Percentiles rank a stretch among this genome's conserved stretches.
Evolutionary conservation across 2,797 vertebrate genomes (phyloP).

Genomic region (Gambelia wislizenii): DNA sequence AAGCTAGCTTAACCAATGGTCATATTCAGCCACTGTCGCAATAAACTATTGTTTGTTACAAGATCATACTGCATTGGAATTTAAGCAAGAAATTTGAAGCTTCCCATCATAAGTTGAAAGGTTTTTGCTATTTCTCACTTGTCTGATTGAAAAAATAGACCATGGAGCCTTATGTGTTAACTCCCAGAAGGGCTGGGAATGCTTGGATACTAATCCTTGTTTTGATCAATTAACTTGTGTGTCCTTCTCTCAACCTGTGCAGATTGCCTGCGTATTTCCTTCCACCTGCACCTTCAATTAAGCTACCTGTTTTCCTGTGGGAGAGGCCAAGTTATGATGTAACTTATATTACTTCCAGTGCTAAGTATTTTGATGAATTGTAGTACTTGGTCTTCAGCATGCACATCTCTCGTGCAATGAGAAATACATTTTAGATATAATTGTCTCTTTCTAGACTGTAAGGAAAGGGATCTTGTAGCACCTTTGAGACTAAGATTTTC

Average conservation of each 20-base stretch:
- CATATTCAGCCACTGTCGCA: background rate
- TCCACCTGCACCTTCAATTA: conserved; percentile 16
- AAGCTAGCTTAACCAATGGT: background rate
- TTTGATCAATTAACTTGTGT: conserved; percentile 16
- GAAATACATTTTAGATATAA: background rate
- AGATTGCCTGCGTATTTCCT: conserved; percentile 4
- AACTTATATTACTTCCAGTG: background rate
- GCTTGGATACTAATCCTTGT: background rate
- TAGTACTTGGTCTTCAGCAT: background rate
- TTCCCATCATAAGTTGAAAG: background rate
- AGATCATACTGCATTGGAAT: background rate
- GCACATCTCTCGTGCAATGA: background rate
- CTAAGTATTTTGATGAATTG: background rate
- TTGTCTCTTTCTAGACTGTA: background rate
- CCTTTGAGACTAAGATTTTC: no score
- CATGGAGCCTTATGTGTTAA: background rate
- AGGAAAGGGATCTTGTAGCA: no score
- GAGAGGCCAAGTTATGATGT: conserved; percentile 11
- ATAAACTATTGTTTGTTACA: background rate
- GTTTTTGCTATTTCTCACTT: background rate
- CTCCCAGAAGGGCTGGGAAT: background rate
- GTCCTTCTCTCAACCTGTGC: background rate
- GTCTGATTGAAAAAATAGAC: background rate
- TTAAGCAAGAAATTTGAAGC: background rate
- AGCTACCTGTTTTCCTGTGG: background rate